A percentile compares a stretch with the other conserved stretches of the same genome.
phyloP scores from a whole-genome alignment of 2,797 vertebrate species.

The Dermochelys coriacea region DNA sequence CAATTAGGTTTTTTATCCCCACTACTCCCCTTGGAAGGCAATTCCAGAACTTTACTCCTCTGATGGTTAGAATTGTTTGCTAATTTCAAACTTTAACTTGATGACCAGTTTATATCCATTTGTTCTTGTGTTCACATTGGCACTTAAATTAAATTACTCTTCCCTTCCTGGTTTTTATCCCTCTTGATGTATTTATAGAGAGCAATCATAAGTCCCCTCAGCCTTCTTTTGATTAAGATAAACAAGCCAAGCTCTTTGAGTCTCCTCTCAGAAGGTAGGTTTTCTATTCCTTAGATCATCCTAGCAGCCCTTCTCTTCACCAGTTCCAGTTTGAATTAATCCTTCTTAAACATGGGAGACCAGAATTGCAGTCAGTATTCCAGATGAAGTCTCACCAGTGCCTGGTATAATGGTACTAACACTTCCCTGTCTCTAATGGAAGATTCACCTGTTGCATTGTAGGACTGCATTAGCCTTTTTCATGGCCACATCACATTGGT shows the following conservation, averaged over 20 bases:
- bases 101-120: background rate
- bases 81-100: background rate
- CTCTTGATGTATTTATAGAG: background rate
- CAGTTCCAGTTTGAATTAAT: background rate
- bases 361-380: background rate
- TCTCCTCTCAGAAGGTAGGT: background rate
- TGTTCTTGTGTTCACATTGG: background rate
- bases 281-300: background rate
- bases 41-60: background rate
- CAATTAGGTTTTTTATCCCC: background rate
- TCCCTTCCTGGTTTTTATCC: background rate
- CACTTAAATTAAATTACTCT: background rate
- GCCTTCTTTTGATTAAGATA: background rate
- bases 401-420: background rate
- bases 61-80: background rate
- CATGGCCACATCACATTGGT: background rate
- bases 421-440: background rate
- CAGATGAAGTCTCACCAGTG: background rate
- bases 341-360: background rate
- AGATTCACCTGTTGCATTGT: background rate
- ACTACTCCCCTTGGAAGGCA: background rate
- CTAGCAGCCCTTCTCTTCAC: background rate
- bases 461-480: background rate
- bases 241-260: background rate
- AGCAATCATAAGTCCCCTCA: background rate